phyloP scores from a whole-genome alignment of 2,113 vertebrate species.

The Phoxinus phoxinus region DNA sequence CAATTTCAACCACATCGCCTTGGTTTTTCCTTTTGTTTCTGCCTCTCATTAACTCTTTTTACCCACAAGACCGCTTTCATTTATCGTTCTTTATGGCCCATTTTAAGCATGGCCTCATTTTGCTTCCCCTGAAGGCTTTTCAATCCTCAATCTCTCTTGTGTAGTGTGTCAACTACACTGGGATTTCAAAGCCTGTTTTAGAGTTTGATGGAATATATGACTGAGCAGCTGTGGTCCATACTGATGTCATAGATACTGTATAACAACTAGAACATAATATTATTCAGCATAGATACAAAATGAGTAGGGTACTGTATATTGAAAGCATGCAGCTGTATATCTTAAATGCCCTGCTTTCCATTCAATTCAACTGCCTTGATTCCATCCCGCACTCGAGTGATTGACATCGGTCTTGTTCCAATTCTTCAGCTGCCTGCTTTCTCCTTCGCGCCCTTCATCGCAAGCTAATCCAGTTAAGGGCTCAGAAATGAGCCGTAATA shows the following conservation, averaged over 20 bases:
- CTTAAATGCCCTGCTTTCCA: neutral
- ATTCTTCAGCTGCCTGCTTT: conserved; percentile 20
- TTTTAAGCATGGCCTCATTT: conserved; percentile 73
- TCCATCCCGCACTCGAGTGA: neutral
- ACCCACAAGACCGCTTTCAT: conserved; percentile 46
- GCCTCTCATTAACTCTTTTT: conserved; percentile 31
- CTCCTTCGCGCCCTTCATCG: neutral
- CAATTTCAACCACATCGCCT: neutral
- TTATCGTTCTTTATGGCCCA: conserved; percentile 54
- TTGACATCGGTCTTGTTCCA: conserved; percentile 20
- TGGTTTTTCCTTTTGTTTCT: conserved; percentile 23
- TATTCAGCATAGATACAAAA: neutral
- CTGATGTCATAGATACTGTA: conserved; percentile 43
- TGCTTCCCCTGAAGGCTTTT: conserved; percentile 60
- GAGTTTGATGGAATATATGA: conserved; percentile 40
- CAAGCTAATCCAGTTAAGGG: conserved; percentile 20
- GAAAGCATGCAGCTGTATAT: conserved; percentile 33
- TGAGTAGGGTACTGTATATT: conserved; percentile 26
- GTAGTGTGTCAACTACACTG: conserved; percentile 54
- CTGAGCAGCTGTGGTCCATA: conserved; percentile 30
- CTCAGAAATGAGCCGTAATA: conserved; percentile 8
- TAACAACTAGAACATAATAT: neutral
- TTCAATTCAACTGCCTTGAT: neutral
- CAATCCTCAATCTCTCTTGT: conserved; percentile 54
- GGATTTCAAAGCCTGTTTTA: conserved; percentile 42